phyloP scores from a whole-genome alignment of 2,113 vertebrate species.

The Rhombomys opimus region DNA sequence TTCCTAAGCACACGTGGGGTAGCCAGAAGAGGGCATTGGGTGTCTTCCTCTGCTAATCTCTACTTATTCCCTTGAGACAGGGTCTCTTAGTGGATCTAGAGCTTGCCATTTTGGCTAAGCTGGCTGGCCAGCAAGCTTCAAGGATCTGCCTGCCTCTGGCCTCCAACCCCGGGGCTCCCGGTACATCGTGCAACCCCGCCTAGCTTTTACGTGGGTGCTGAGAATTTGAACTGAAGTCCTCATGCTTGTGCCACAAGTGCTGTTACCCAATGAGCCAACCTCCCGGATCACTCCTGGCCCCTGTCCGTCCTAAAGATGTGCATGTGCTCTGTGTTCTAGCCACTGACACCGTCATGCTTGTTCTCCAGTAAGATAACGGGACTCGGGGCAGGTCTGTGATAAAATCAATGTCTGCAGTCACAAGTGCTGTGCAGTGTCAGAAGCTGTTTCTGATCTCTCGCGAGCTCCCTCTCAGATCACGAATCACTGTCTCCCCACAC shows the following conservation, averaged over 20 bases:
- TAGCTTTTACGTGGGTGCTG: background rate
- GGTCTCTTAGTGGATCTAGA: background rate
- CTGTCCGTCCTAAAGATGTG: background rate
- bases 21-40: background rate
- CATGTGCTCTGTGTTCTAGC: background rate
- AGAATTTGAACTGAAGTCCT: background rate
- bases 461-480: background rate
- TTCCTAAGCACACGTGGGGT: background rate
- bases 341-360: background rate
- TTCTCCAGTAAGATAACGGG: slow-evolving; percentile 44
- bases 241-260: background rate
- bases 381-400: slow-evolving; percentile 38
- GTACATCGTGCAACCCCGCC: too few relatives aligned
- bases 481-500: background rate
- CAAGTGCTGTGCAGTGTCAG: background rate
- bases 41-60: background rate
- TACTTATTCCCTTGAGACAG: background rate
- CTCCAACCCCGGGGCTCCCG: too few relatives aligned
- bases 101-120: background rate
- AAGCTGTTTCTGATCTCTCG: background rate
- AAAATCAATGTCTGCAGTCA: slow-evolving; percentile 33
- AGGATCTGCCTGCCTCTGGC: background rate
- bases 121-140: background rate
- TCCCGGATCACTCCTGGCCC: background rate
- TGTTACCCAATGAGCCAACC: too few relatives aligned